Evolutionary conservation across 2,797 vertebrate species (phyloP), one percentile per base, ranked within the genome.

Genomic region (Agapornis canus): DNA sequence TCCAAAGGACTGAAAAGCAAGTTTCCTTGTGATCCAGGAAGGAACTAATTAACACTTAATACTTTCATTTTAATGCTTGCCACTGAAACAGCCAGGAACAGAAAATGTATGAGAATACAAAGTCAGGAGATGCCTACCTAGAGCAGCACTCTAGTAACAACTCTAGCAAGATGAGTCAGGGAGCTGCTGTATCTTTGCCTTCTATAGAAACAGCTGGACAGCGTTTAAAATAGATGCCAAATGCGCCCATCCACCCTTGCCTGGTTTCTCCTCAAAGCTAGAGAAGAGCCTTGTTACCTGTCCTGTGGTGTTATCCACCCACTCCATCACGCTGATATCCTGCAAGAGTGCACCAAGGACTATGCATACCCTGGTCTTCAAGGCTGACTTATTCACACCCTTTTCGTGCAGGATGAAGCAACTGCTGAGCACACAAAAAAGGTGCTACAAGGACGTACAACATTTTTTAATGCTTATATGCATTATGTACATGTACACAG

Each of bases 401-500:
- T 43, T 49, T 35, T 16, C 25, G 35, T 2, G 9, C 0, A 48
- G 13, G 6, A 27, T 13, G 27, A 42, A 56, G 4, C 2, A 71
- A 35, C 25, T 56, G 49, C 60, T 77, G 20, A 66, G 43, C 13
- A 51, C 37, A 5, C 43, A 35, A 47, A 60, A 26, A 59, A 64
- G 48, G 16, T 6, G 14, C 63, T 57, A 22, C 6, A 39, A 45
- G 20, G 19, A 73, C 5, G 51, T 0, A 10, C 0, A 25, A 9
- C 9, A 2, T 42, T 61, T 82, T 51, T 40, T 1, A 47, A 56
- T 2, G 7, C 10, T 21, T 16, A 18, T 9, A n/a, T 7, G 5
- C 7, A 54, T 6, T 19, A 11, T 5, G 35, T 2, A 39, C 26
- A 19, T 5, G 11, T 0, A 11, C 11, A 18, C 0, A 1, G 4